Evolutionary conservation across 2,113 vertebrate species (phyloP).

Genomic region (Peromyscus polionotus): DNA sequence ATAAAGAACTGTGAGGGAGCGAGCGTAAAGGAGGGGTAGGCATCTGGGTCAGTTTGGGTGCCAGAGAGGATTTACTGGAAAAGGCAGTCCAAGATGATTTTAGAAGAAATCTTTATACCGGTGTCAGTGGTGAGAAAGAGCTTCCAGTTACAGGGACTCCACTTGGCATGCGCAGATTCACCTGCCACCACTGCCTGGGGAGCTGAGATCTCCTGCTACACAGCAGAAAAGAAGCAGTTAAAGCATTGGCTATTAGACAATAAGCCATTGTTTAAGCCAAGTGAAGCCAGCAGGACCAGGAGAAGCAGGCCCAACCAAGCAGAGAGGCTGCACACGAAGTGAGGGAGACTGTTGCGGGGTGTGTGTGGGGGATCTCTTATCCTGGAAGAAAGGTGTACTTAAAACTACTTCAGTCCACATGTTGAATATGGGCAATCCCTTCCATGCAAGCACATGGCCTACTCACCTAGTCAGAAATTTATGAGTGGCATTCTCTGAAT

Average conservation of each 20-base stretch:
- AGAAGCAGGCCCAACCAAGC: background rate
- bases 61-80: background rate
- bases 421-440: background rate
- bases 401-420: background rate
- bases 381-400: background rate
- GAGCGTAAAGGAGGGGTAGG: background rate
- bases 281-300: background rate
- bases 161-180: background rate
- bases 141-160: background rate
- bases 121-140: background rate
- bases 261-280: background rate
- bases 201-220: background rate
- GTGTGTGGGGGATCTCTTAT: background rate
- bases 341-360: background rate
- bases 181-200: accelerated
- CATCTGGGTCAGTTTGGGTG: background rate
- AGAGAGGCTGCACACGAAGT: no score
- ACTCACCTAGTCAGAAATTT: background rate
- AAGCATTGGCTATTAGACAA: background rate
- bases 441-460: background rate
- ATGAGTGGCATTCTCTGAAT: no score
- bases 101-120: background rate
- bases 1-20: background rate
- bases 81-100: background rate
- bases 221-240: background rate